Evolutionary conservation across 2,113 vertebrate species (phyloP).

Genomic region (Psittacus erithacus): DNA sequence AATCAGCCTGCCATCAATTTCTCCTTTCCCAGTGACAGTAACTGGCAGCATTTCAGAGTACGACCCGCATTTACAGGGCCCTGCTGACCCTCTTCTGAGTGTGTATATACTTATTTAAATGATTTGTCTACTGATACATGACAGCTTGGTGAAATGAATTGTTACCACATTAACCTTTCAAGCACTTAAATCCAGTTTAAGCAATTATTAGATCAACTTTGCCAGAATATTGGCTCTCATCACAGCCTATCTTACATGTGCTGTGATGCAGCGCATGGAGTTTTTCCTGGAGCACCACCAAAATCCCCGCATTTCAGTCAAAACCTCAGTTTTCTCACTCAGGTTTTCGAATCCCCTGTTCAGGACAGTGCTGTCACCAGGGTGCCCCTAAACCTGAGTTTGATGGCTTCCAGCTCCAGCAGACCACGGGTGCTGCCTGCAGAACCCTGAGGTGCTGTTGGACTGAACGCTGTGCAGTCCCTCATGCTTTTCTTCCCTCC

Average conservation of each 20-base stretch:
- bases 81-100: background rate
- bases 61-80: background rate
- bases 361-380: background rate
- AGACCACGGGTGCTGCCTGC: background rate
- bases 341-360: background rate
- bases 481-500: background rate
- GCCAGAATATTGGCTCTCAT: conserved; percentile 39
- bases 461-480: background rate
- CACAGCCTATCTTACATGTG: background rate
- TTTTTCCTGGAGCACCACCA: background rate
- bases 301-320: background rate
- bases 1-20: background rate
- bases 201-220: conserved; percentile 32
- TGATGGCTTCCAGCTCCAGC: background rate
- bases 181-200: conserved; percentile 12
- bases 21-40: background rate
- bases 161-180: conserved; percentile 19
- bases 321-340: background rate
- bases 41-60: conserved; percentile 7
- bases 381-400: accelerated
- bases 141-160: background rate
- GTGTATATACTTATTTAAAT: conserved; percentile 41
- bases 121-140: background rate
- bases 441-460: background rate
- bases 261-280: background rate